Base-by-base conservation (phyloP, 2,797 vertebrate species). In the Halcyon leucocephala region DNA sequence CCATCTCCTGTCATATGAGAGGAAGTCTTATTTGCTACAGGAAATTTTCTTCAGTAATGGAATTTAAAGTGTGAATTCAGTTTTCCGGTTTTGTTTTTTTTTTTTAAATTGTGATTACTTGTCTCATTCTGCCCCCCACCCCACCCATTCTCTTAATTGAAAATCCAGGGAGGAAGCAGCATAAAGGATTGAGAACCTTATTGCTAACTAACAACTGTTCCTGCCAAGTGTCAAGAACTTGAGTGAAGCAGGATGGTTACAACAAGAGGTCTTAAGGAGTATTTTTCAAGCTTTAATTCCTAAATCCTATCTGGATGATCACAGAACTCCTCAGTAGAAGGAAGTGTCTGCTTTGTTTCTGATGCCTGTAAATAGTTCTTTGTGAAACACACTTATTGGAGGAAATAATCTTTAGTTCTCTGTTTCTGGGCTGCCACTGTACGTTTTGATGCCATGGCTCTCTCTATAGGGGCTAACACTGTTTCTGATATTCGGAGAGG, bases 301-400 rank as follows among this genome's bases (percentile, higher is more conserved):
- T 21, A 55, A 82, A 29, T 66, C 21, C 65, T 69, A 41, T 29
- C 41, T 54, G 88, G 49, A 33, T 61, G n/a, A 58, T 78, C 57
- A 76, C 0, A 0, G 61, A 81, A 66, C 42, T 61, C 18, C 46
- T 64, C 14, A 9, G 14, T 52, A 60, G 44, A 90, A 91, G 44
- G 57, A 83, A 22, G 14, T 12, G 18, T 85, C 25, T 66, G 48
- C 39, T 94, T 73, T 89, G 10, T 94, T 74, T 80, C 79, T 55
- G 31, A 49, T 80, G 60, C 41, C 72, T 97, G 22, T 89, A 81
- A 92, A 88, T 44, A 83, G 69, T 95, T 87, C 24, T 89, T 39
- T 64, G 76, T 57, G 82, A 92, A 91, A 92, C 70, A 66, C 17
- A 46, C 31, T 89, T 92, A 11, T 8, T 65, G 57, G 70, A 70